Conservation (phyloP, 1,140 invertebrate genomes). For the Carposina sasakii region DNA sequence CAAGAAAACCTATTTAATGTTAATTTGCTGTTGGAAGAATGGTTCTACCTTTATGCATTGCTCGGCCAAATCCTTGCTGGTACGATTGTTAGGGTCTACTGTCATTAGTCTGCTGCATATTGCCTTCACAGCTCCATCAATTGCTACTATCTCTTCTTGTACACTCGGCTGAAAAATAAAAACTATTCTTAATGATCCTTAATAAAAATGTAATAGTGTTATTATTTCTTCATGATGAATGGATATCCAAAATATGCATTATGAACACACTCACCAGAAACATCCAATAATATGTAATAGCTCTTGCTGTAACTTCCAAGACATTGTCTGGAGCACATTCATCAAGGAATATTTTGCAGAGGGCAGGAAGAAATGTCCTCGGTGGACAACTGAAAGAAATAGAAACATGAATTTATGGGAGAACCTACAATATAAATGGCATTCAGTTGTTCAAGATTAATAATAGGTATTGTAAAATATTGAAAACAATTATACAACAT, state of each 20-base stretch:
- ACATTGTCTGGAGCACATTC: conserved; percentile 98
- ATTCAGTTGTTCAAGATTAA: too few relatives aligned
- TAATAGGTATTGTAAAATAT: too few relatives aligned
- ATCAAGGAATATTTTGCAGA: conserved; percentile 98
- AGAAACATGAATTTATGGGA: neutral
- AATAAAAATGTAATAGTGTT: too few relatives aligned
- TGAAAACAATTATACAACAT: too few relatives aligned
- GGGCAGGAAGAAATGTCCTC: conserved; percentile 96
- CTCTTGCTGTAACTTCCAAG: conserved; percentile 97
- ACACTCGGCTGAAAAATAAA: conserved; percentile 98
- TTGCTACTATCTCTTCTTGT: conserved; percentile 97
- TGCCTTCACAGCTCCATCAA: conserved; percentile 97
- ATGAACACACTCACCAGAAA: conserved; percentile 77
- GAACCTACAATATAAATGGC: too few relatives aligned
- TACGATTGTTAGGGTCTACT: conserved; percentile 92
- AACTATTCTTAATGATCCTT: too few relatives aligned
- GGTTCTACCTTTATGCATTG: conserved; percentile 95
- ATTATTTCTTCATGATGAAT: too few relatives aligned
- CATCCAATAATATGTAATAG: conserved; percentile 99
- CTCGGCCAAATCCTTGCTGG: conserved; percentile 98
- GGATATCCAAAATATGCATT: too few relatives aligned
- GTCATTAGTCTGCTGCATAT: conserved; percentile 96
- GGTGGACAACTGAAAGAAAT: conserved; percentile 93
- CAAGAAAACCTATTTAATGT: too few relatives aligned
- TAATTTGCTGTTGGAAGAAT: too few relatives aligned